phyloP scores from a whole-genome alignment of 2,888 invertebrate species.

The Apamea crenata region DNA sequence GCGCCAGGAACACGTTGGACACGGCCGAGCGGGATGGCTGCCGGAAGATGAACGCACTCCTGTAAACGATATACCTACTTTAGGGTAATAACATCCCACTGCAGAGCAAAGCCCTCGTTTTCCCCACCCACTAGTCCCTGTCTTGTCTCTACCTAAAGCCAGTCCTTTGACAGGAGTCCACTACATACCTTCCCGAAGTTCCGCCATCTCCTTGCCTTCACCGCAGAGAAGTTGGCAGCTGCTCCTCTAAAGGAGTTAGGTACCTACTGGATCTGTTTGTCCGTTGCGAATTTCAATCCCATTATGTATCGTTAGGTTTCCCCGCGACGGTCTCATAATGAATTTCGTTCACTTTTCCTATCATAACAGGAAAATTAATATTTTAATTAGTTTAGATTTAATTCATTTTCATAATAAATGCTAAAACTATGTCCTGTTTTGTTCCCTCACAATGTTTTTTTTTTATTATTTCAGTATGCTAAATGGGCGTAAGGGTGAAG shows the following conservation, averaged over 20 bases:
- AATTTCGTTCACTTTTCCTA: neutral
- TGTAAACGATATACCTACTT: conserved; percentile 55
- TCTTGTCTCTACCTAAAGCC: neutral
- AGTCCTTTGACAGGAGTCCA: neutral
- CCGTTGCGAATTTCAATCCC: neutral
- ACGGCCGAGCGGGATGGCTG: conserved; percentile 91
- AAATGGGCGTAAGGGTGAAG: too few species aligned
- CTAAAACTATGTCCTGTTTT: too few species aligned
- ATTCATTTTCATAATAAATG: too few species aligned
- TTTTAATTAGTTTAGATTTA: too few species aligned
- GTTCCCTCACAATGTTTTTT: too few species aligned
- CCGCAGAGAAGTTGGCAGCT: neutral
- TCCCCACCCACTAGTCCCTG: neutral
- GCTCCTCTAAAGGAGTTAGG: neutral
- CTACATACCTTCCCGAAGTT: neutral
- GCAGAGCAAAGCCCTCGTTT: neutral
- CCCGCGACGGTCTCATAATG: neutral
- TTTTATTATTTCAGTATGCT: too few species aligned
- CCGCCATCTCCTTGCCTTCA: neutral
- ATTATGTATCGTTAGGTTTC: neutral
- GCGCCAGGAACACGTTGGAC: conserved; percentile 91
- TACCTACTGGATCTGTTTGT: neutral
- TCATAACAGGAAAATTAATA: too few species aligned
- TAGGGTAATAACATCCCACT: neutral
- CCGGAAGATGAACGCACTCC: conserved; percentile 91